phyloP scores from a whole-genome alignment of 2,888 invertebrate genomes.

The Iselma pallidipennis region DNA sequence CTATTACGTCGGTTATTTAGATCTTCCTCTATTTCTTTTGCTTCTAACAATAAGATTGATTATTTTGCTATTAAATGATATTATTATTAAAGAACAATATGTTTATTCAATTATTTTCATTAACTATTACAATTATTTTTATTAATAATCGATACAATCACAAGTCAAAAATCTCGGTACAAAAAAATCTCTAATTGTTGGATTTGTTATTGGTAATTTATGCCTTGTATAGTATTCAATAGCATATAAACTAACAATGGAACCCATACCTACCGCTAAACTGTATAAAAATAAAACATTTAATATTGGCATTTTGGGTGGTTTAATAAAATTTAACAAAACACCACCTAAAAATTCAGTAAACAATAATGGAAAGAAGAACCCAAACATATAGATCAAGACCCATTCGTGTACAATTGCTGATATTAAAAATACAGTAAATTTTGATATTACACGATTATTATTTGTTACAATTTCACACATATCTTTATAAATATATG shows the following conservation, averaged over 20 bases:
- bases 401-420: slow-evolving; percentile 89
- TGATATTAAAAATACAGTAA: slow-evolving; percentile 76
- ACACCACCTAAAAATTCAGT: slow-evolving; percentile 75
- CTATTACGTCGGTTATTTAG: too few relatives aligned
- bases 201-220: slow-evolving; percentile 64
- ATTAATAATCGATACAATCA: slow-evolving; percentile 29
- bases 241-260: slow-evolving; percentile 75
- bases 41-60: too few relatives aligned
- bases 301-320: slow-evolving; percentile 56
- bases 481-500: slow-evolving; percentile 81
- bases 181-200: slow-evolving; percentile 28
- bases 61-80: too few relatives aligned
- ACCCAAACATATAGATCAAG: slow-evolving; percentile 74
- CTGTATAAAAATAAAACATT: slow-evolving; percentile 87
- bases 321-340: slow-evolving; percentile 59
- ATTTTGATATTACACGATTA: slow-evolving; percentile 1
- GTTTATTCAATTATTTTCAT: too few relatives aligned
- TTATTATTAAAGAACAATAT: too few relatives aligned
- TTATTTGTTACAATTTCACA: slow-evolving; percentile 57
- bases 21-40: too few relatives aligned
- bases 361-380: slow-evolving; percentile 87
- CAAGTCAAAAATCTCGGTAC: slow-evolving; percentile 39
- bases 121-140: neutral
- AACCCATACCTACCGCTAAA: slow-evolving; percentile 76
- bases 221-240: slow-evolving; percentile 85